A percentile compares a stretch with the other conserved stretches of the same genome.
Conservation (phyloP, 2,888 invertebrate genomes). For the Leucoma salicis region DNA sequence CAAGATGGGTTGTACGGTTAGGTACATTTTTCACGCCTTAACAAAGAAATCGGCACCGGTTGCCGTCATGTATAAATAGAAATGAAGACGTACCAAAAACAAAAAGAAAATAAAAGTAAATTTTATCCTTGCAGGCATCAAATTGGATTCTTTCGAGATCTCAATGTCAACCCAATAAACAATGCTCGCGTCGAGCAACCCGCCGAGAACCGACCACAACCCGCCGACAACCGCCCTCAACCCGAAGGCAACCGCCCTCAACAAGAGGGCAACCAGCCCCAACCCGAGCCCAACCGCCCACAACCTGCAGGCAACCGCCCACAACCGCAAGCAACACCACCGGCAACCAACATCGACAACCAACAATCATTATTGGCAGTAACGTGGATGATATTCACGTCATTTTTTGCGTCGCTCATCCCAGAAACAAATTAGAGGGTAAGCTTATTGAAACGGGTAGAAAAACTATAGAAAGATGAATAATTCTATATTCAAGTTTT, state of each 20-base stretch:
- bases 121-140: conserved; percentile 81
- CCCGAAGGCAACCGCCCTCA: conserved; percentile 33
- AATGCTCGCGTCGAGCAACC: conserved; percentile 26
- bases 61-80: too few relatives aligned
- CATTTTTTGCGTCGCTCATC: conserved; percentile 96
- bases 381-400: conserved; percentile 94
- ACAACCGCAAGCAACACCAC: conserved; percentile 37
- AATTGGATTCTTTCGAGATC: conserved; percentile 88
- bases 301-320: conserved; percentile 15
- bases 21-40: too few relatives aligned
- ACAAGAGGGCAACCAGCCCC: conserved; percentile 17
- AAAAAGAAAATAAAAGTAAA: too few relatives aligned
- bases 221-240: conserved; percentile 21
- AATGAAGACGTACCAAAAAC: too few relatives aligned
- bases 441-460: background rate
- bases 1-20: too few relatives aligned
- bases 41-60: too few relatives aligned
- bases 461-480: background rate
- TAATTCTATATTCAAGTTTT: background rate
- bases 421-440: conserved; percentile 87
- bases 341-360: conserved; percentile 32
- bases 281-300: conserved; percentile 4
- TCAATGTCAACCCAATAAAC: conserved; percentile 55
- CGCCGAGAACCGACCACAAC: conserved; percentile 14
- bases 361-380: conserved; percentile 84